Evolutionary conservation across 2,797 vertebrate genomes (phyloP).

Genomic region (Phaenicophaeus curvirostris): DNA sequence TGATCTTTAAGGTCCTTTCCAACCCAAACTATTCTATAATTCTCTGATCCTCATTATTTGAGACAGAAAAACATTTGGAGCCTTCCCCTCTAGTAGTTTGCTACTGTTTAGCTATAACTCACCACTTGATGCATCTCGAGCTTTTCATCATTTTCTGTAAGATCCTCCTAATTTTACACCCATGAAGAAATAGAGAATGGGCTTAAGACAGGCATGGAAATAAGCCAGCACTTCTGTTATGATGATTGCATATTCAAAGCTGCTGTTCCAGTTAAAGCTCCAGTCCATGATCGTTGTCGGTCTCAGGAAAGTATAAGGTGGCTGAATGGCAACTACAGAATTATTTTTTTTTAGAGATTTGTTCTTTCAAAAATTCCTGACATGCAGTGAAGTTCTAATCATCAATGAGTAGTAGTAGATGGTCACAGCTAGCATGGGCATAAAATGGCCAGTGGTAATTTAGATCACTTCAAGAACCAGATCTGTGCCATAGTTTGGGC

Average conservation of each 20-base stretch:
- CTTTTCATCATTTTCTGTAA: slow-evolving; percentile 69
- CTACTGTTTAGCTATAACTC: neutral
- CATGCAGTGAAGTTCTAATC: slow-evolving; percentile 58
- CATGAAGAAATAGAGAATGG: slow-evolving; percentile 74
- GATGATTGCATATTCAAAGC: neutral
- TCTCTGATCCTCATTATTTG: neutral
- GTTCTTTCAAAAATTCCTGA: slow-evolving; percentile 66
- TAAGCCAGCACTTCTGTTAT: slow-evolving; percentile 71
- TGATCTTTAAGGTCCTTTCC: no score
- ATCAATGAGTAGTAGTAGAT: slow-evolving; percentile 74
- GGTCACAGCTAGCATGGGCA: slow-evolving; percentile 59
- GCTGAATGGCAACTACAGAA: slow-evolving; percentile 58
- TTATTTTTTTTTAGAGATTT: slow-evolving; percentile 73
- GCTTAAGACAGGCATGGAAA: slow-evolving; percentile 73
- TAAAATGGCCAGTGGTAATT: slow-evolving; percentile 68
- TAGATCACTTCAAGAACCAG: slow-evolving; percentile 24
- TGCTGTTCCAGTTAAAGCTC: neutral
- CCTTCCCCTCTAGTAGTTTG: slow-evolving; percentile 43
- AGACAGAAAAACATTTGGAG: slow-evolving; percentile 53
- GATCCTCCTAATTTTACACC: slow-evolving; percentile 73
- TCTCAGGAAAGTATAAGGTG: slow-evolving; percentile 61
- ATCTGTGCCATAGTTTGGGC: neutral
- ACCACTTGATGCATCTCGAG: neutral
- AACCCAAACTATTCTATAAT: no score
- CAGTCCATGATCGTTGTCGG: slow-evolving; percentile 5